These are phyloP conservation scores for Corydoras maculifer DNA, from an alignment of 2,113 vertebrate genomes.

Conservation along the genomic window DNA sequence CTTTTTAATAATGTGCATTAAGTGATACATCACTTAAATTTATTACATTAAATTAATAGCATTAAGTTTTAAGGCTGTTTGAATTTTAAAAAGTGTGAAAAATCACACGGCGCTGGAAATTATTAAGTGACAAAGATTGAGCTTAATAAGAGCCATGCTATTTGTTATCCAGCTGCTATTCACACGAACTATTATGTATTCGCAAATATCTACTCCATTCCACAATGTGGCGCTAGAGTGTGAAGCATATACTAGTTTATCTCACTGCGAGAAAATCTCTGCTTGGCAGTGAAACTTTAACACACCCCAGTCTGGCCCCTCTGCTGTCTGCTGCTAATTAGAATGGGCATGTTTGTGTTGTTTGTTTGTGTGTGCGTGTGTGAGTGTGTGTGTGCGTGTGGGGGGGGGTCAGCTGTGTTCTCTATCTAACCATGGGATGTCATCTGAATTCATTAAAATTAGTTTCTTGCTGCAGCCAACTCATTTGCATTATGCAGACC, in stretches of 20 bases:
- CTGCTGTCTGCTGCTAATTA: constrained; percentile 53
- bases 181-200: too few relatives aligned
- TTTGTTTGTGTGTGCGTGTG: not conserved
- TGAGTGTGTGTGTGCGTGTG: constrained; percentile 34
- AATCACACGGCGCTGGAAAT: too few relatives aligned
- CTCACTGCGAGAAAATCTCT: too few relatives aligned
- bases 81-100: too few relatives aligned
- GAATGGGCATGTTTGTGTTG: not conserved
- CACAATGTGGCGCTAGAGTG: constrained; percentile 63
- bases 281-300: too few relatives aligned
- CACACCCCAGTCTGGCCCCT: constrained; percentile 34
- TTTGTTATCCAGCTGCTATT: too few relatives aligned
- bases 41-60: too few relatives aligned
- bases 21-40: too few relatives aligned
- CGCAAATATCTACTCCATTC: constrained; percentile 50
- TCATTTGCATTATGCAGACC: constrained; percentile 62
- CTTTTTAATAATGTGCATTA: too few relatives aligned
- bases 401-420: constrained; percentile 45
- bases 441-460: constrained; percentile 61
- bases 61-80: too few relatives aligned
- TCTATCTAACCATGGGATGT: constrained; percentile 46
- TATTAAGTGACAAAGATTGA: too few relatives aligned
- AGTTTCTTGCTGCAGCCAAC: constrained; percentile 53
- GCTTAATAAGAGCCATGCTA: too few relatives aligned
- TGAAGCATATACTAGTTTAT: not conserved